phyloP scores from a whole-genome alignment of 2,113 vertebrate species.

The Apus apus region DNA sequence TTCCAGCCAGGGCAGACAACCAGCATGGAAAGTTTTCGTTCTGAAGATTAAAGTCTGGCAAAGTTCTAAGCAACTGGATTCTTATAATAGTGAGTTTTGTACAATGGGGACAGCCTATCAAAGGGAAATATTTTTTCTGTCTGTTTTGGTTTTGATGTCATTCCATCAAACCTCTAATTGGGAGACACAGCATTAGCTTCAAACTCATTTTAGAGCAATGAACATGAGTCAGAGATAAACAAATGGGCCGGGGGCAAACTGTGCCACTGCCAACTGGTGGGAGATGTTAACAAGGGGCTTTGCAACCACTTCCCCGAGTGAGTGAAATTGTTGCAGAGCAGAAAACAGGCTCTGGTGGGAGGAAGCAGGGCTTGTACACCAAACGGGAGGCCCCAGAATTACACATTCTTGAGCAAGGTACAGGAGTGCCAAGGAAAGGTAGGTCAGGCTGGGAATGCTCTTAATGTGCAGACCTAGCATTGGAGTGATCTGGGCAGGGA shows the following conservation, averaged over 20 bases:
- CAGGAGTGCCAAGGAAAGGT: neutral
- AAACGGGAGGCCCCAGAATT: neutral
- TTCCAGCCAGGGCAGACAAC: neutral
- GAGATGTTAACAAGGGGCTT: neutral
- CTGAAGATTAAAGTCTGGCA: neutral
- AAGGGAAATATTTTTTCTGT: slow-evolving; percentile 21
- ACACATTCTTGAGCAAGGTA: neutral
- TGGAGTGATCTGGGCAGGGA: neutral
- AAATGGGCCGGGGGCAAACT: neutral
- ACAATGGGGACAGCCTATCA: neutral
- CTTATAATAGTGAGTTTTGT: slow-evolving; percentile 10
- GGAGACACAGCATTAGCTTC: slow-evolving; percentile 20
- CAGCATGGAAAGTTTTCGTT: neutral
- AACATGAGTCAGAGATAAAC: slow-evolving; percentile 15
- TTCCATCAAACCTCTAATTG: slow-evolving; percentile 52
- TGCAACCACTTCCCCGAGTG: neutral
- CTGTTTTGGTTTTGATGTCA: slow-evolving; percentile 49
- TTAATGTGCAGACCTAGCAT: neutral
- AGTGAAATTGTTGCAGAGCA: neutral
- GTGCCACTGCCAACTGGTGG: neutral
- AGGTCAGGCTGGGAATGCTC: neutral
- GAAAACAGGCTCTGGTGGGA: neutral
- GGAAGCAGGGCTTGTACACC: neutral
- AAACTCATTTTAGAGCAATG: slow-evolving; percentile 36
- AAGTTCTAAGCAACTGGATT: neutral